These are phyloP conservation scores for Drosophila azteca DNA, from an alignment of 1,140 invertebrate species.

Conservation along the genomic window DNA sequence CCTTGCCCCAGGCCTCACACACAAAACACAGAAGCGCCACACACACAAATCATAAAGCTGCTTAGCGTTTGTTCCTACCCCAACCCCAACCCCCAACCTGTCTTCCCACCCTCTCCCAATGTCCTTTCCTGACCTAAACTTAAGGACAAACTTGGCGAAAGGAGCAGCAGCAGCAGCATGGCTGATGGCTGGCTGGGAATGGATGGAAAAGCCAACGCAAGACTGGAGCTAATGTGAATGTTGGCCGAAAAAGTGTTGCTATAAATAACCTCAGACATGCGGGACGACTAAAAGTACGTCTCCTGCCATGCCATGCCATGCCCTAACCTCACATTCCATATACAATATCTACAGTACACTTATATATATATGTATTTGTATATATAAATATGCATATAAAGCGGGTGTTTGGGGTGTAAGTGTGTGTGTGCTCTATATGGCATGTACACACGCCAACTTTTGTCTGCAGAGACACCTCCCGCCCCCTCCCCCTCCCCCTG, in stretches of 20 bases:
- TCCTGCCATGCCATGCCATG: conserved; percentile 1
- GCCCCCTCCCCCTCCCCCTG: no score
- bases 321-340: conserved; percentile 29
- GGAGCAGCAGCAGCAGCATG: conserved; percentile 41
- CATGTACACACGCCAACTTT: conserved; percentile 65
- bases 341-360: background rate
- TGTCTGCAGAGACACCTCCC: conserved; percentile 42
- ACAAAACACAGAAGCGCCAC: background rate
- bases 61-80: conserved; percentile 34
- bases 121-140: conserved; percentile 39
- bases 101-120: background rate
- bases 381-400: conserved; percentile 34
- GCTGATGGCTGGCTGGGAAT: no score
- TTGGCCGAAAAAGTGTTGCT: conserved; percentile 71
- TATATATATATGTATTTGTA: background rate
- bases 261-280: conserved; percentile 74
- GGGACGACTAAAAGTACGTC: conserved; percentile 4
- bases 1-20: conserved; percentile 37
- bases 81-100: no score
- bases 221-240: conserved; percentile 44
- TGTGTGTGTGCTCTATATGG: conserved; percentile 36
- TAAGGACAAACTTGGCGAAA: conserved; percentile 59
- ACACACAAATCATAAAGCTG: conserved; percentile 62
- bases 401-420: conserved; percentile 17
- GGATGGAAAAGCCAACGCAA: conserved; percentile 34